These are phyloP conservation scores for Troides helena DNA, from an alignment of 2,888 invertebrate genomes.

Conservation along the genomic window DNA sequence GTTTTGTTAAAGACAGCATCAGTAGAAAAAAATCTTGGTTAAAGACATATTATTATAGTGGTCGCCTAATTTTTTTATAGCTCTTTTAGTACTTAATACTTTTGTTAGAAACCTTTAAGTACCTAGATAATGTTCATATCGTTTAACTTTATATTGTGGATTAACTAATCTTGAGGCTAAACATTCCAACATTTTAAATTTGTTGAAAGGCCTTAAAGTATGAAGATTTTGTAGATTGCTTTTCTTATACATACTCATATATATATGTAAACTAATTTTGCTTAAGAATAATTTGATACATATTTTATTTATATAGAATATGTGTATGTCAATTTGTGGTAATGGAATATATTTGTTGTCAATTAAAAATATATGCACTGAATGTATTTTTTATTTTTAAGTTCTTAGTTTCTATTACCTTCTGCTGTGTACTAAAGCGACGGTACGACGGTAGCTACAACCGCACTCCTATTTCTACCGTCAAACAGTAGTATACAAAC, in stretches of 20 bases:
- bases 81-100: too few relatives aligned
- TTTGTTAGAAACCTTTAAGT: too few relatives aligned
- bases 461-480: too few relatives aligned
- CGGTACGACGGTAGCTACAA: too few relatives aligned
- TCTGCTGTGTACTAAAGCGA: too few relatives aligned
- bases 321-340: slow-evolving; percentile 61
- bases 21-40: too few relatives aligned
- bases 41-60: too few relatives aligned
- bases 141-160: background rate
- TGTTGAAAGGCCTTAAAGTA: background rate
- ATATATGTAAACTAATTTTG: background rate
- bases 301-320: slow-evolving; percentile 31
- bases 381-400: background rate
- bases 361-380: slow-evolving; percentile 64
- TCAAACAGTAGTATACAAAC: too few relatives aligned
- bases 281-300: background rate
- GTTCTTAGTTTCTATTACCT: background rate
- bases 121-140: background rate
- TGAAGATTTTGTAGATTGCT: background rate
- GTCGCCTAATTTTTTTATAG: too few relatives aligned
- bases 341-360: slow-evolving; percentile 66
- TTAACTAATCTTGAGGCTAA: background rate
- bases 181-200: background rate
- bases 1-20: too few relatives aligned
- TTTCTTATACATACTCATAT: background rate